These are phyloP conservation scores for Brienomyrus longianalis DNA, from an alignment of 2,113 vertebrate species.

Conservation along the genomic window DNA sequence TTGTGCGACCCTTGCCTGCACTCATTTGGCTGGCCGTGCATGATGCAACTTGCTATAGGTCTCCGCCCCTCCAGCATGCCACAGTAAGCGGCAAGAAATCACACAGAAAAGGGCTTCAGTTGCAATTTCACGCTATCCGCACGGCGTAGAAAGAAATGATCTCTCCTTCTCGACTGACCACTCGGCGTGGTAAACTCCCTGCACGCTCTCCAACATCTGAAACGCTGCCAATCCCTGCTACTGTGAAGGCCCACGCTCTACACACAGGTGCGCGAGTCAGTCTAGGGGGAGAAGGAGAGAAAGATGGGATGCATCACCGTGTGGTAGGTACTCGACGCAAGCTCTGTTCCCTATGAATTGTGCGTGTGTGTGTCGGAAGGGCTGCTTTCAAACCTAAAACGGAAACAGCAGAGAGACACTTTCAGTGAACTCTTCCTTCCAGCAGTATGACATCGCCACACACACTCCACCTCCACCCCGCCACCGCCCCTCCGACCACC, in stretches of 20 bases:
- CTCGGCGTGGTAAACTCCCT: background rate
- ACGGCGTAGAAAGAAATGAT: background rate
- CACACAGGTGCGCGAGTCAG: background rate
- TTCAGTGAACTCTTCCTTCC: background rate
- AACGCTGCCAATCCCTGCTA: background rate
- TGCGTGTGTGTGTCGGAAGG: background rate
- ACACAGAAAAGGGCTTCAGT: background rate
- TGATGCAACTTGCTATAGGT: background rate
- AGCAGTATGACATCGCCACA: background rate
- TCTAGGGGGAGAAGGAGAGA: background rate
- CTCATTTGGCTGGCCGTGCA: background rate
- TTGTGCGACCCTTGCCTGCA: background rate
- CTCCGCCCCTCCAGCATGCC: background rate
- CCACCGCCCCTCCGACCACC: too few relatives aligned
- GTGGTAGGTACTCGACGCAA: background rate
- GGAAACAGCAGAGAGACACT: background rate
- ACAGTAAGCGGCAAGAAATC: background rate
- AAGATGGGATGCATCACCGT: background rate
- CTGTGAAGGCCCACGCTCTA: background rate
- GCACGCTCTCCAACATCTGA: background rate
- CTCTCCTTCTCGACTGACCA: background rate
- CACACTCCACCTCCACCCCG: background rate
- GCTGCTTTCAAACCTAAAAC: background rate
- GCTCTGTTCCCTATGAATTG: background rate
- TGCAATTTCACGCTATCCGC: background rate